Conservation (phyloP, 2,113 vertebrate genomes). For the Peucedramus taeniatus region DNA sequence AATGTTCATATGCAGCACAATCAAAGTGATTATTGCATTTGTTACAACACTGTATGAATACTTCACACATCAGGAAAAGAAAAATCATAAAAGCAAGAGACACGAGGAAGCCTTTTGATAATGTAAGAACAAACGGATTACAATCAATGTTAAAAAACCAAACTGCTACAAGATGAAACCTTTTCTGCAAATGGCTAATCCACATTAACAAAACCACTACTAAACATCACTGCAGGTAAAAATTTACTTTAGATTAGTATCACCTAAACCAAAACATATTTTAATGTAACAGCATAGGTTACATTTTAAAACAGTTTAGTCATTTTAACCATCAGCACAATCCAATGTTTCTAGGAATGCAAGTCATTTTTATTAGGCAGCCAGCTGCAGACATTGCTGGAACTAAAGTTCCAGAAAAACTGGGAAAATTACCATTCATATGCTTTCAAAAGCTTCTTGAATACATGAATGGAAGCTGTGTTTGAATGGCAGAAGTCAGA, state of each 20-base stretch:
- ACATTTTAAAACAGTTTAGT: background rate
- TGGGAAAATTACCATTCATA: constrained; percentile 4
- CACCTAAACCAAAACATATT: background rate
- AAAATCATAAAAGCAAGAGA: background rate
- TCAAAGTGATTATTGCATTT: background rate
- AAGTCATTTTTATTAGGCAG: constrained; percentile 40
- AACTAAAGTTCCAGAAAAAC: constrained; percentile 26
- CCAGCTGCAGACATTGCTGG: background rate
- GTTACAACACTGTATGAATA: background rate
- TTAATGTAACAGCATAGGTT: background rate
- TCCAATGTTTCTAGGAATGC: constrained; percentile 15
- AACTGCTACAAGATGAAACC: background rate
- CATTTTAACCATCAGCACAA: background rate
- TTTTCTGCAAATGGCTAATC: background rate
- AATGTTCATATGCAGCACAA: background rate
- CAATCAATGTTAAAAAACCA: background rate
- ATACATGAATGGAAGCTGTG: background rate
- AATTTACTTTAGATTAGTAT: background rate
- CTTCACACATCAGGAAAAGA: background rate
- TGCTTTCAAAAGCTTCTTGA: background rate
- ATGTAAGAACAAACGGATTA: background rate
- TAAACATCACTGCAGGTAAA: background rate
- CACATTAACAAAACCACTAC: background rate
- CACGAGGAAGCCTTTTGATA: background rate
- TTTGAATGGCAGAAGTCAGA: background rate